Evolutionary conservation across 2,113 vertebrate species (phyloP).

Genomic region (Colinus virginianus): DNA sequence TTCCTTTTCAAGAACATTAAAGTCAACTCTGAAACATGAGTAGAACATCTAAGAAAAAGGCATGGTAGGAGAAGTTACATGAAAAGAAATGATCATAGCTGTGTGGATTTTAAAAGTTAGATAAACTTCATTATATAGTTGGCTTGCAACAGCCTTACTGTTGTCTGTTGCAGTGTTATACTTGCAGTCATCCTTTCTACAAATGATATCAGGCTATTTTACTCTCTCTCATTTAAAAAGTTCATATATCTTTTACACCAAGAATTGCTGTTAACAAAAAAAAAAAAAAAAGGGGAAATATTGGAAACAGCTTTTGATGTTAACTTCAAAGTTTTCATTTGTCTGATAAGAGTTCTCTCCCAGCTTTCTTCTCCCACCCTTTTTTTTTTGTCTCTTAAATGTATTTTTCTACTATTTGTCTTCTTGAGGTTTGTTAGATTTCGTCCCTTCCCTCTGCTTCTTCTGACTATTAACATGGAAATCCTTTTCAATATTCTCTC

Average conservation of each 20-base stretch:
- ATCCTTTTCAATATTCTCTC: not conserved
- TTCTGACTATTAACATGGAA: not conserved
- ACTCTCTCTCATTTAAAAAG: conserved; percentile 40
- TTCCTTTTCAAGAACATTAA: conserved; percentile 53
- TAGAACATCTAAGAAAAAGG: conserved; percentile 13
- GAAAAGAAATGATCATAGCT: not conserved
- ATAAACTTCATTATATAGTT: conserved; percentile 44
- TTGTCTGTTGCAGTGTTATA: not conserved
- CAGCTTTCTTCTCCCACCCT: not conserved
- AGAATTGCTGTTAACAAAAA: not conserved
- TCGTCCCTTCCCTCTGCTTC: not conserved
- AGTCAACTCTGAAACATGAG: conserved; percentile 46
- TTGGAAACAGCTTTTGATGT: conserved; percentile 31
- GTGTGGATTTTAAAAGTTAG: conserved; percentile 15
- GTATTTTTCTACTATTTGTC: not conserved
- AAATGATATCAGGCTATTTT: not conserved
- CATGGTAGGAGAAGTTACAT: conserved; percentile 8
- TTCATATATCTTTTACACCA: not conserved
- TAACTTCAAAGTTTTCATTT: conserved; percentile 33
- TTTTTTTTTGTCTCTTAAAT: conserved; percentile 27
- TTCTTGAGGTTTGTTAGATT: not conserved
- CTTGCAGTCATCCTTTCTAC: not conserved
- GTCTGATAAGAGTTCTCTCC: not conserved
- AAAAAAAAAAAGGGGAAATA: conserved; percentile 36
- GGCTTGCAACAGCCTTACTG: not conserved